Evolutionary conservation across 2,113 vertebrate genomes (phyloP), one percentile per base, ranked within the genome.

Genomic region (Phoenicopterus ruber): DNA sequence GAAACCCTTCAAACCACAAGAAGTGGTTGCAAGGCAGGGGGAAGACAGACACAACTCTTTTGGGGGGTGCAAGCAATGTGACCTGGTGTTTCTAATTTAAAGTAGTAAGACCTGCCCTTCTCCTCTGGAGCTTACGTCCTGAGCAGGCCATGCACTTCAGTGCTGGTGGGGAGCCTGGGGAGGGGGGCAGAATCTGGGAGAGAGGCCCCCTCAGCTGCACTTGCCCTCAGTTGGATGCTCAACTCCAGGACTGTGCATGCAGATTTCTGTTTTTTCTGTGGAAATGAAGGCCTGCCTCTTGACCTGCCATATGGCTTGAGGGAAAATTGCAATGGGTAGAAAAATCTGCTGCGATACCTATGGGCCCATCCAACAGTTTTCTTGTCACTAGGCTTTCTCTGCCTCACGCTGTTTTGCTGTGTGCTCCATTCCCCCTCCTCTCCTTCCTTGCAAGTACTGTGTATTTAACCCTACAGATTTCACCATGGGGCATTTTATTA

Each of bases 191-290:
- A 40, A 32, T 26, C 52, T 54, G 19, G 20, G 38, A 47, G 40
- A 80, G 40, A 61, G 24, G 3, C 3, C 4, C 19, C 19, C 9
- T 66, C 18, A 73, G 13, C 59, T 72, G 46, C 22, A 49, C 7
- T 85, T 3, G 1, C 17, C 42, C 3, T 44, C n/a, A 15, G 11
- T 0, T 82, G 38, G 7, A 52, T 9, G 14, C 54, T 86, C 62
- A 81, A 13, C 8, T 82, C 38, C 38, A 63, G 38, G 47, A 9
- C 20, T 18, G 32, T 26, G 17, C 13, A 20, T 16, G 29, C 38
- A 67, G 47, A 74, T 34, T 76, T 63, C n/a, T 66, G 10, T 8
- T 52, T 84, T 79, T 70, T 13, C 63, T 34, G 0, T n/a, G 28
- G 55, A 62, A 86, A 81, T 36, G 40, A 46, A 31, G 34, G 13